Base-by-base conservation (phyloP, 1,140 invertebrate genomes). In the Pseudachorutes palmiensis region DNA sequence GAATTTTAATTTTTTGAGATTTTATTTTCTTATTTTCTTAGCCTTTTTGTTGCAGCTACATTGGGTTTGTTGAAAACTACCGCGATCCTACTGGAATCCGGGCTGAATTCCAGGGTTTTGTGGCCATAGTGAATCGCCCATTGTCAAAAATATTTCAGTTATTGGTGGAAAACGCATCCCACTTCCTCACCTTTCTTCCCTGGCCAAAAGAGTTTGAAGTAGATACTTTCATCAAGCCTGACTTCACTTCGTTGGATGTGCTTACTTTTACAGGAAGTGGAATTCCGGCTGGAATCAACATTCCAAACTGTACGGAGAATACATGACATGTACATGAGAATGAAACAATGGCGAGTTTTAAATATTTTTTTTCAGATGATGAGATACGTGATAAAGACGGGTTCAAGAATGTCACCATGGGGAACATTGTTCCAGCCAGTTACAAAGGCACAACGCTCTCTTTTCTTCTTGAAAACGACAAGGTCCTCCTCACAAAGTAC, bases 81-180 rank as follows among this genome's bases (percentile, higher is more conserved):
- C 83, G 91, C 70, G 95, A 98, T 81, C 95, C 95, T 1, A 90
- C 87, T 69, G 94, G 94, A 45, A 86, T 90, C 66, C 81, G 94
- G 58, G 92, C 88, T n/a, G 94, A 97, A 80, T 97, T 95, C 79
- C 94, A 97, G 83, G 93, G 92, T 2, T 97, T 97, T 80, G 94
- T 96, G 0, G 90, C 94, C 1, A 88, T 94, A 80, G 94, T 98
- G 0, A 96, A 98, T 78, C 94, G 92, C 75, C 86, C 88, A 76
- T 94, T 93, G 86, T 95, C 92, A 1, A 83, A 86, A n/a, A 96
- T 95, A 78, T 97, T 97, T 78, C 78, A 84, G 1, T 77, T 79
- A 1, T 80, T 98, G 5, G 94, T 97, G 0, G 80, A 86, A 2
- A 85, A 86, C 69, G 93, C 94, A 1, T 89, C 92, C 76, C 81